These are phyloP conservation scores for Syrrhaptes paradoxus DNA, from an alignment of 2,113 vertebrate species.

Conservation along the genomic window DNA sequence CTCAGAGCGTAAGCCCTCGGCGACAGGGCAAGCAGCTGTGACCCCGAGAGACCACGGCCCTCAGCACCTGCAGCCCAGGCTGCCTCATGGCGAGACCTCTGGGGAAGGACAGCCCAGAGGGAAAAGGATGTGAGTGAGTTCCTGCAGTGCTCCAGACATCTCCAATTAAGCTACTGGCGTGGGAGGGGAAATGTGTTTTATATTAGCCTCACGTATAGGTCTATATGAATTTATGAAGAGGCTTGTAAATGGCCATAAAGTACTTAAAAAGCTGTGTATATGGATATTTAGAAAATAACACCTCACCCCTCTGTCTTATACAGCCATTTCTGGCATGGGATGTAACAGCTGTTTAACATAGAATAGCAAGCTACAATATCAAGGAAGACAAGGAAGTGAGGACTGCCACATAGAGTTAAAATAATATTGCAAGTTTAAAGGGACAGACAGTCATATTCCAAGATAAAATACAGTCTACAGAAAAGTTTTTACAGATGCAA, in stretches of 20 bases:
- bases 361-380: not conserved
- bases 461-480: not conserved
- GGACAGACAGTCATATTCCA: not conserved
- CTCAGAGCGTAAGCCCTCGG: not conserved
- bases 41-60: not conserved
- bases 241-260: not conserved
- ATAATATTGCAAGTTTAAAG: not conserved
- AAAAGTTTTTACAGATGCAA: not conserved
- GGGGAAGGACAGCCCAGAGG: not conserved
- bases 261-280: not conserved
- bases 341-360: not conserved
- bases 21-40: not conserved
- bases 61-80: not conserved
- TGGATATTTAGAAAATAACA: slow-evolving; percentile 7
- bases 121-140: not conserved
- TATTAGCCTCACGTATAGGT: not conserved
- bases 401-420: not conserved
- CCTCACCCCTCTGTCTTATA: not conserved
- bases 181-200: not conserved
- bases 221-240: not conserved
- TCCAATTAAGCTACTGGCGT: not conserved
- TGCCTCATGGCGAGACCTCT: not conserved
- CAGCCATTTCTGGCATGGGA: slow-evolving; percentile 6
- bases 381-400: not conserved
- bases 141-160: not conserved